phyloP scores from a whole-genome alignment of 1,140 invertebrate species.

The Drosophila ogumai region DNA sequence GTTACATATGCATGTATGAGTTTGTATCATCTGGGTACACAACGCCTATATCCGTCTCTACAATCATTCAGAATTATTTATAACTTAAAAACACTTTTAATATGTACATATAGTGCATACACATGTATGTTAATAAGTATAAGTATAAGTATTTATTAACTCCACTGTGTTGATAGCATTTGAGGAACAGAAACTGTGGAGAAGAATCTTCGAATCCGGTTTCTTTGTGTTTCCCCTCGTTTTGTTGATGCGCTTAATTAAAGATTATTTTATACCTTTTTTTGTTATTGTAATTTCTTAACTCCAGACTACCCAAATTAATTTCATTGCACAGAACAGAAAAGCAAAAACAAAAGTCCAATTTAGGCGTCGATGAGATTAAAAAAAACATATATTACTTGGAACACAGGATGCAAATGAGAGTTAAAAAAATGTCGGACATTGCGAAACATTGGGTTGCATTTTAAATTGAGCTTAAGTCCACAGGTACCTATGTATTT shows the following conservation, averaged over 20 bases:
- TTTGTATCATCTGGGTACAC: neutral
- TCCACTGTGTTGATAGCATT: conserved; percentile 61
- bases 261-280: conserved; percentile 24
- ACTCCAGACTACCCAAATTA: conserved; percentile 21
- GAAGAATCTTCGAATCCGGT: conserved; percentile 83
- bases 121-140: neutral
- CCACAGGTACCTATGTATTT: conserved; percentile 25
- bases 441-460: conserved; percentile 36
- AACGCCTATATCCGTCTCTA: conserved; percentile 4
- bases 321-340: conserved; percentile 14
- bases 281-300: conserved; percentile 17
- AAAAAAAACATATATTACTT: conserved; percentile 9
- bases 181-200: conserved; percentile 31
- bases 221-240: conserved; percentile 50
- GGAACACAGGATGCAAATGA: neutral
- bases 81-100: conserved; percentile 38
- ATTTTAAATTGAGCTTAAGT: conserved; percentile 38
- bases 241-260: conserved; percentile 23
- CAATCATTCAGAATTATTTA: conserved; percentile 40
- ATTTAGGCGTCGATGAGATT: conserved; percentile 2
- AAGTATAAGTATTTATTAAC: conserved; percentile 24
- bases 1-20: neutral
- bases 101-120: neutral
- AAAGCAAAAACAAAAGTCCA: neutral
- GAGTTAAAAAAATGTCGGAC: conserved; percentile 11